Conservation (phyloP, 2,888 invertebrate genomes). For the Pecten maximus region DNA sequence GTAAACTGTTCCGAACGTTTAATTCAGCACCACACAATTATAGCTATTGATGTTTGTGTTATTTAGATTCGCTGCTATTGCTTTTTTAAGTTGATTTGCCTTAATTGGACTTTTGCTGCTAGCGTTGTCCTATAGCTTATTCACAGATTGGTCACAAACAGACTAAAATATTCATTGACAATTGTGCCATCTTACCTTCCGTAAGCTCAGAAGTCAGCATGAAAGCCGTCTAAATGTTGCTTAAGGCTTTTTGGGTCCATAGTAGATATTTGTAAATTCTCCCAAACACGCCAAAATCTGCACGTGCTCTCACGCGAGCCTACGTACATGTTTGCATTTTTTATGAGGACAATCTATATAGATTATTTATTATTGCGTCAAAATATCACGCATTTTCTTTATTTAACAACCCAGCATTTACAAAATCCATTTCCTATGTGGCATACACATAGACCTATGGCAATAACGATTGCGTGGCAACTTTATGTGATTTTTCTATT, state of each 20-base stretch:
- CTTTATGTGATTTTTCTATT: background rate
- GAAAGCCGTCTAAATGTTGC: background rate
- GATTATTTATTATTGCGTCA: background rate
- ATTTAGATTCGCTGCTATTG: background rate
- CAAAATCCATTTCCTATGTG: background rate
- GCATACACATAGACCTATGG: background rate
- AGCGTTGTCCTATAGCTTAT: background rate
- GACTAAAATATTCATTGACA: conserved; percentile 14
- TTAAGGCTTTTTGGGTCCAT: background rate
- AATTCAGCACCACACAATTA: background rate
- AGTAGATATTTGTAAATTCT: background rate
- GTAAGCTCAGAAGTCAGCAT: background rate
- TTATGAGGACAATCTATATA: background rate
- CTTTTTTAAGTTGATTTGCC: background rate
- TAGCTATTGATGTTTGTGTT: background rate
- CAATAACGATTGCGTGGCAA: background rate
- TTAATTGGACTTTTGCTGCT: background rate
- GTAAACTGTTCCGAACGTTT: background rate
- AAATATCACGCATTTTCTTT: background rate
- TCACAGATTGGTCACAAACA: background rate
- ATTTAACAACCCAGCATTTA: background rate
- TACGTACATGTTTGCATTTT: background rate
- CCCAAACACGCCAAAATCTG: background rate
- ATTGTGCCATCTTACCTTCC: background rate
- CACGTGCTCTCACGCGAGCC: background rate